Conservation (phyloP, 2,797 vertebrate species). For the Avahi laniger region DNA sequence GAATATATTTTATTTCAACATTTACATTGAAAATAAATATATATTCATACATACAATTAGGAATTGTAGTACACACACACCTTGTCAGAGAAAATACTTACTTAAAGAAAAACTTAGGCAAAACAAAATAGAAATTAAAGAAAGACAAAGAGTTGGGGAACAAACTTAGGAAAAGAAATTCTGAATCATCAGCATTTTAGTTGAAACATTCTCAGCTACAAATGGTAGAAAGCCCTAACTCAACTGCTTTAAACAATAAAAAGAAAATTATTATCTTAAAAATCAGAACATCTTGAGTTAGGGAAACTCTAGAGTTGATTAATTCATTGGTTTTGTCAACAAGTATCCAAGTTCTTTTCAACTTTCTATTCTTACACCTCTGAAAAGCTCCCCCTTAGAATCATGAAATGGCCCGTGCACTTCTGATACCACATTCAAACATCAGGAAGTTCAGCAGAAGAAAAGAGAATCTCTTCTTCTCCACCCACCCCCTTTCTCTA, state of each 20-base stretch:
- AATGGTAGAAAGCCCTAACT: not conserved
- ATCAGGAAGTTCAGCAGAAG: not conserved
- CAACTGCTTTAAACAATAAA: not conserved
- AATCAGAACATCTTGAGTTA: not conserved
- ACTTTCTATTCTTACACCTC: not conserved
- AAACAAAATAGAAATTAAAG: not conserved
- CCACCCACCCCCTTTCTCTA: not conserved
- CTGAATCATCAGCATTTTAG: not conserved
- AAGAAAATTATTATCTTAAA: not conserved
- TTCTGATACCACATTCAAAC: not conserved
- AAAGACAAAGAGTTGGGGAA: not conserved
- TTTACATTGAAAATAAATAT: not conserved
- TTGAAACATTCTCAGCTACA: not conserved
- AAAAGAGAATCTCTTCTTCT: not conserved
- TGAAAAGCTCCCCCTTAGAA: not conserved
- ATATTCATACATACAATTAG: not conserved
- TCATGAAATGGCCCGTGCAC: not conserved
- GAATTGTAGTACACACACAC: not conserved
- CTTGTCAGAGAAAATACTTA: not conserved
- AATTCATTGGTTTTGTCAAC: conserved; percentile 14
- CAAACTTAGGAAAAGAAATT: not conserved
- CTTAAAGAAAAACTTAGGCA: not conserved
- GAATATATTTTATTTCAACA: not conserved
- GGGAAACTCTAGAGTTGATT: not conserved
- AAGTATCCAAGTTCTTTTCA: not conserved